A percentile compares a stretch with the other conserved stretches of the same genome.
phyloP scores from a whole-genome alignment of 1,140 invertebrate species.

The Drosophila rufa region DNA sequence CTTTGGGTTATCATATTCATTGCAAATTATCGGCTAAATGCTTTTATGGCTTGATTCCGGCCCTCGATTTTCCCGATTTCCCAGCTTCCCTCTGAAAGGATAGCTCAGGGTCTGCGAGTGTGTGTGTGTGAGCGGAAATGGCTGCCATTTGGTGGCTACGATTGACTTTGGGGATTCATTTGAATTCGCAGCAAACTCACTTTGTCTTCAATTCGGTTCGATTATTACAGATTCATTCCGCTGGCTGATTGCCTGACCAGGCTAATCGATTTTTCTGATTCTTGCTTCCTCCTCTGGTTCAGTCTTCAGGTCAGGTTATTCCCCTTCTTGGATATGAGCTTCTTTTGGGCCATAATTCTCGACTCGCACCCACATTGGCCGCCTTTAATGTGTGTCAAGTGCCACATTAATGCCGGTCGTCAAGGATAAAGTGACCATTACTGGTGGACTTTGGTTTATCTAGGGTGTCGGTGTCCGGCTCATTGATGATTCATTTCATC shows the following conservation, averaged over 20 bases:
- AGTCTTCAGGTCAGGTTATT: conserved; percentile 20
- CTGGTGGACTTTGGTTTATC: conserved; percentile 39
- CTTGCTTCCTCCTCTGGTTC: not conserved
- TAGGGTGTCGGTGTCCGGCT: conserved; percentile 22
- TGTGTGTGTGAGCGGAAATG: conserved; percentile 23
- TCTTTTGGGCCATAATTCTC: conserved; percentile 39
- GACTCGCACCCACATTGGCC: not conserved
- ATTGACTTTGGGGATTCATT: conserved; percentile 25
- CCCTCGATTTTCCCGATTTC: not conserved
- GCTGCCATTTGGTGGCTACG: conserved; percentile 39
- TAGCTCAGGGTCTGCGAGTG: conserved; percentile 7
- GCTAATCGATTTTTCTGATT: conserved; percentile 47
- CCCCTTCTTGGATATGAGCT: conserved; percentile 14
- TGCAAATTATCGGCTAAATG: conserved; percentile 73
- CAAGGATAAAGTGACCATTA: conserved; percentile 72
- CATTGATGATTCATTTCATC: conserved; percentile 65
- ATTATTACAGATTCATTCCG: conserved; percentile 56
- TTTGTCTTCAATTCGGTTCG: conserved; percentile 33
- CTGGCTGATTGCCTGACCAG: conserved; percentile 35
- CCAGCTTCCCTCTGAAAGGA: conserved; percentile 5
- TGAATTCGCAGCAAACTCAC: conserved; percentile 38
- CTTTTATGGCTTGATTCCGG: conserved; percentile 61
- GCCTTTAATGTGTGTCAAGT: conserved; percentile 76
- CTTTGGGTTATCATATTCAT: conserved; percentile 66
- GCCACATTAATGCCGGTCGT: conserved; percentile 71